phyloP scores from a whole-genome alignment of 2,797 vertebrate species.

The Hipposideros larvatus region DNA sequence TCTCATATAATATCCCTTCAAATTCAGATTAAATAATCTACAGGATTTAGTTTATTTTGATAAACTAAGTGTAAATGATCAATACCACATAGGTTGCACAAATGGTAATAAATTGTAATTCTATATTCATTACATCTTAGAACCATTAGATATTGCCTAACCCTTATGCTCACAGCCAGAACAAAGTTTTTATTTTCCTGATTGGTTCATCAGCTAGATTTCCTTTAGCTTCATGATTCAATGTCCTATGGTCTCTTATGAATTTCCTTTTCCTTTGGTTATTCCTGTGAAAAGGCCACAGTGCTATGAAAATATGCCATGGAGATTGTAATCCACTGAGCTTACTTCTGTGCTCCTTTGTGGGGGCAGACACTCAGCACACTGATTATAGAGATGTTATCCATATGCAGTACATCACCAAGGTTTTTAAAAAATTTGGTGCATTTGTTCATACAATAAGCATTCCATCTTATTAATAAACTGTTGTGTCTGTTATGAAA shows the following conservation, averaged over 20 bases:
- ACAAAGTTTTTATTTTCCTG: neutral
- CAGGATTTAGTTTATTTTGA: neutral
- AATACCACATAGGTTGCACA: neutral
- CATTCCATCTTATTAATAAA: neutral
- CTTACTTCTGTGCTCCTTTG: neutral
- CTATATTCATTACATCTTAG: neutral
- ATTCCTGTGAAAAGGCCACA: neutral
- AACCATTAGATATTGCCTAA: neutral
- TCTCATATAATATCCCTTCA: neutral
- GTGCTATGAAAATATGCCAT: neutral
- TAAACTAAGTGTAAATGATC: neutral
- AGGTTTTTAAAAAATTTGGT: neutral
- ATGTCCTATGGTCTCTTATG: neutral
- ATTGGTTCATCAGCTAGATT: neutral
- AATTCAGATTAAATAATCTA: slow-evolving; percentile 42
- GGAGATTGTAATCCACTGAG: neutral
- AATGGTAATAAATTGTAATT: neutral
- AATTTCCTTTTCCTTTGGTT: neutral
- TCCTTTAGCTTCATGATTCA: neutral
- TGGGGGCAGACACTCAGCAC: neutral
- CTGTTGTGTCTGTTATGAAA: neutral
- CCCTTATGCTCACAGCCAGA: neutral
- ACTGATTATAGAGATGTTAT: neutral
- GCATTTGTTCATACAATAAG: neutral
- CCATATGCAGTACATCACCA: neutral